Evolutionary conservation across 1,140 invertebrate species (phyloP).

Genomic region (Sminthurides bifidus): DNA sequence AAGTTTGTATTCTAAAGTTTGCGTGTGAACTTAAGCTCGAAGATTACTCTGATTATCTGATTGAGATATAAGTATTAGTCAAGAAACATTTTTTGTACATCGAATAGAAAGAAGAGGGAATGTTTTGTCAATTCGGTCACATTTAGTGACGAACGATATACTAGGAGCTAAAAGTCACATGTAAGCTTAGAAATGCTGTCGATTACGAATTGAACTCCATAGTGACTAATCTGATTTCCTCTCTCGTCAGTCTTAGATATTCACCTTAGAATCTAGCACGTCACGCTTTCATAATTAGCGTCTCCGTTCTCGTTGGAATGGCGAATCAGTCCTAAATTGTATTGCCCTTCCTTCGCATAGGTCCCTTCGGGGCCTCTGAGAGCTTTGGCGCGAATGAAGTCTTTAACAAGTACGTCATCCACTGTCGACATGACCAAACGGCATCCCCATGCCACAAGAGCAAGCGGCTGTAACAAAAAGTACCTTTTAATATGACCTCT

Average conservation of each 20-base stretch:
- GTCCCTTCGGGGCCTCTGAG: constrained; percentile 52
- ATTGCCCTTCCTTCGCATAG: constrained; percentile 48
- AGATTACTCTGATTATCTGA: too few relatives aligned
- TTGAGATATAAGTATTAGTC: too few relatives aligned
- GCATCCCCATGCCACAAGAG: constrained; percentile 63
- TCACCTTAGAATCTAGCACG: constrained; percentile 2
- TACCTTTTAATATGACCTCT: not conserved
- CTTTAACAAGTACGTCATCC: constrained; percentile 42
- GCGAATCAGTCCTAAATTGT: constrained; percentile 42
- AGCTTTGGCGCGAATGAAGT: constrained; percentile 55
- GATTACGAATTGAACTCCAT: too few relatives aligned
- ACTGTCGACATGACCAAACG: constrained; percentile 58
- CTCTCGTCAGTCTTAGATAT: not conserved
- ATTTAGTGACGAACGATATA: not conserved
- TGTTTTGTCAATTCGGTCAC: too few relatives aligned
- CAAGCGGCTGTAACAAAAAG: constrained; percentile 51
- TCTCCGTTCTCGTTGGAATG: constrained; percentile 38
- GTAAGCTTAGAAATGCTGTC: too few relatives aligned
- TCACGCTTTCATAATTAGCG: constrained; percentile 15
- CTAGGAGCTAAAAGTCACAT: not conserved
- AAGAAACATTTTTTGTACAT: too few relatives aligned
- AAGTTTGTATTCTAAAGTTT: too few relatives aligned
- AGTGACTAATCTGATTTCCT: too few relatives aligned
- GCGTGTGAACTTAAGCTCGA: too few relatives aligned
- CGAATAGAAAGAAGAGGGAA: too few relatives aligned